Evolutionary conservation across 2,113 vertebrate genomes (phyloP), one percentile per base, ranked within the genome.

Genomic region (Tychaedon coryphoeus): DNA sequence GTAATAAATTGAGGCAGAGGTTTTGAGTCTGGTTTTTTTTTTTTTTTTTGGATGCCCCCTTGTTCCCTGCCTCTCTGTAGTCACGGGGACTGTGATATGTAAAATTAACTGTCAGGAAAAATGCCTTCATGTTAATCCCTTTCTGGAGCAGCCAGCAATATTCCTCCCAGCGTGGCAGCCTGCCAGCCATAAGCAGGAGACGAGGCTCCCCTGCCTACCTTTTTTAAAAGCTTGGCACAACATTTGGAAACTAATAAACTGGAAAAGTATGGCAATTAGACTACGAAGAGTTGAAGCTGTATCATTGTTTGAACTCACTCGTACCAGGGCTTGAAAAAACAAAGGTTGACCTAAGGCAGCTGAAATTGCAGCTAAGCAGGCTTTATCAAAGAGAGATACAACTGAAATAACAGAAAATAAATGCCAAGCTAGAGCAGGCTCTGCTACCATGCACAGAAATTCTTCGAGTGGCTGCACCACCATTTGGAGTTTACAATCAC

Each of bases 171-270:
- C 0, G 5, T 96, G 97, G 98, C 96, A 72, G 65, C 92, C 92
- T 90, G 97, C 97, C 97, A 97, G 93, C 8, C 9, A 64, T 14
- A 40, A 23, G 79, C 72, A 96, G 86, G 94, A 93, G 92, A 88
- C 91, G 19, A 92, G 85, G 88, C 95, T 98, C 93, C 92, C 96
- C 96, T 97, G 92, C 97, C 96, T 97, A 96, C 97, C 96, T 97
- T 94, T 88, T 95, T 96, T 94, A 97, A 97, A 95, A 84, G 60
- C 83, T 98, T 98, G 97, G 97, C 97, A 97, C 88, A 66, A 83
- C 89, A 74, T 93, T 86, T 97, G 97, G 97, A 98, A 97, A 98
- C 87, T 97, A 97, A 97, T 97, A 97, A 97, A 98, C 89, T 93
- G 88, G 94, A 95, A 96, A 97, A 96, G 95, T 61, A 97, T 43